Conservation (phyloP, 2,113 vertebrate species). For the Candoia aspera region DNA sequence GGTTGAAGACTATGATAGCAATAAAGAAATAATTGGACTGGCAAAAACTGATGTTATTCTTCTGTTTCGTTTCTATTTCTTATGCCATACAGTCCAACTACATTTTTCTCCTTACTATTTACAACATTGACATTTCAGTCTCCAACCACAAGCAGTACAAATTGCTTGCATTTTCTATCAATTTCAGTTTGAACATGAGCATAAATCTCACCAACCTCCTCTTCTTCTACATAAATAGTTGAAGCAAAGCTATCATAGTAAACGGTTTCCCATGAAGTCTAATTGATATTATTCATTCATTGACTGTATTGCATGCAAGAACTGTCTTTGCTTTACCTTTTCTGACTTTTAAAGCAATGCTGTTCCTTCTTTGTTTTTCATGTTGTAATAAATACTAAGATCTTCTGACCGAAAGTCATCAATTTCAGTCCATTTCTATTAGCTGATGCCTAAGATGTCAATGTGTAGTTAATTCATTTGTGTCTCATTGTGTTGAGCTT, state of each 20-base stretch:
- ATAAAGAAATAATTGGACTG: neutral
- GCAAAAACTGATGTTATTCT: neutral
- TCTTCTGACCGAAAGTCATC: neutral
- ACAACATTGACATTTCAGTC: neutral
- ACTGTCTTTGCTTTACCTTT: neutral
- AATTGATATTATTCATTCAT: neutral
- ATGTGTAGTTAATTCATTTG: neutral
- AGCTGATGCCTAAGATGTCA: neutral
- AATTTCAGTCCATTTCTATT: neutral
- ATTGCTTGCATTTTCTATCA: neutral
- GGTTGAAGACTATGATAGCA: neutral
- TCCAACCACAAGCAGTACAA: neutral
- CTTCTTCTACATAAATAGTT: neutral
- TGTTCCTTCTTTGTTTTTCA: neutral
- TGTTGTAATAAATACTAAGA: neutral
- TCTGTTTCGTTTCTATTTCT: neutral
- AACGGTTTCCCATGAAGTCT: neutral
- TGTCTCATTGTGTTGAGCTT: neutral
- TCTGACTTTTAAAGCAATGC: neutral
- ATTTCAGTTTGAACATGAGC: neutral
- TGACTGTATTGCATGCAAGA: neutral
- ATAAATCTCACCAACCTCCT: neutral
- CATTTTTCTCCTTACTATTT: neutral
- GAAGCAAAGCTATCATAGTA: neutral
- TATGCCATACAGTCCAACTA: neutral